Evolutionary conservation across 2,888 invertebrate genomes (phyloP).

Genomic region (Hedya salicella): DNA sequence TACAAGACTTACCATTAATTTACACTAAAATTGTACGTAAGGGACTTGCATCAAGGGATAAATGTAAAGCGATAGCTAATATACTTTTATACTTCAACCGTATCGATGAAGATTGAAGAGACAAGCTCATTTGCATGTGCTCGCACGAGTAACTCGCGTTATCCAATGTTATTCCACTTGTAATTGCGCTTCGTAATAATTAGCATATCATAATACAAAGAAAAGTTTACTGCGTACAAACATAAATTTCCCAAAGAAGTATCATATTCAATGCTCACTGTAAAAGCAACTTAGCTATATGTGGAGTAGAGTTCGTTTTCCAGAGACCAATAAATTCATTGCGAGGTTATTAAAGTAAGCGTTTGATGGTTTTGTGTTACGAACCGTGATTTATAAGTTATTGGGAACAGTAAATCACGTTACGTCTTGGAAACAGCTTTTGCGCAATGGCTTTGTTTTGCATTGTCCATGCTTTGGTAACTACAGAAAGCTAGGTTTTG

Average conservation of each 20-base stretch:
- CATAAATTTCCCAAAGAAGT: constrained; percentile 2
- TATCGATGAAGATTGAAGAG: constrained; percentile 27
- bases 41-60: background rate
- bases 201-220: constrained; percentile 29
- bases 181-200: constrained; percentile 25
- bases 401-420: constrained; percentile 30
- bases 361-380: constrained; percentile 28
- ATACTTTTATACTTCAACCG: constrained; percentile 5
- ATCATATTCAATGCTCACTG: background rate
- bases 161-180: constrained; percentile 23
- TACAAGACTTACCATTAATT: background rate
- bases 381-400: constrained; percentile 30
- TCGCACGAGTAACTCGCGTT: constrained; percentile 10
- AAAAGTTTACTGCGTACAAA: constrained; percentile 24
- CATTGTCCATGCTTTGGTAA: constrained; percentile 12
- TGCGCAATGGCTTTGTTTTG: constrained; percentile 28
- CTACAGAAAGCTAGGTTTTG: background rate
- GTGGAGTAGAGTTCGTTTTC: background rate
- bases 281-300: background rate
- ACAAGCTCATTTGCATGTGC: constrained; percentile 21
- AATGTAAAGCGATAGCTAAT: constrained; percentile 11
- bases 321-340: background rate
- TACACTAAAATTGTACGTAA: background rate
- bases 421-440: constrained; percentile 26
- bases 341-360: constrained; percentile 15